A percentile compares a stretch with the other conserved stretches of the same genome.
Conservation (phyloP, 2,797 vertebrate species). For the Thunnus albacares region DNA sequence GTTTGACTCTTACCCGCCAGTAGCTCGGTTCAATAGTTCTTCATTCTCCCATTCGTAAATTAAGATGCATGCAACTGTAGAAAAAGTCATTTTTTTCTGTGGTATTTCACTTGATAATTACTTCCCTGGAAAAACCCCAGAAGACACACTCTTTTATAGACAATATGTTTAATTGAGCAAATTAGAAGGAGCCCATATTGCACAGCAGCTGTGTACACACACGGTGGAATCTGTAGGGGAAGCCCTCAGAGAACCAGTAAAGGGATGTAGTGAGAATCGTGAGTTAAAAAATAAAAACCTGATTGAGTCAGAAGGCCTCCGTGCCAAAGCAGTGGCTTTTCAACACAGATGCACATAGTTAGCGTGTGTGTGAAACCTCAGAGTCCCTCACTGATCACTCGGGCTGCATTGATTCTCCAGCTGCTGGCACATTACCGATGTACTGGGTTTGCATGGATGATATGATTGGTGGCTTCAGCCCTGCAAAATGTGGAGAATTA, state of each 20-base stretch:
- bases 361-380: constrained; percentile 70
- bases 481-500: constrained; percentile 52
- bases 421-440: constrained; percentile 51
- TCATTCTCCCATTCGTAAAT: constrained; percentile 57
- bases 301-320: constrained; percentile 70
- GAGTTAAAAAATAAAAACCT: constrained; percentile 40
- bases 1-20: constrained; percentile 52
- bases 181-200: constrained; percentile 83
- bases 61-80: constrained; percentile 70
- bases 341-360: constrained; percentile 77
- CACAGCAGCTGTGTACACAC: constrained; percentile 89
- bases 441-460: constrained; percentile 47
- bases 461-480: constrained; percentile 49
- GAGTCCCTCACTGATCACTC: constrained; percentile 61
- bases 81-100: constrained; percentile 75
- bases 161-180: constrained; percentile 88
- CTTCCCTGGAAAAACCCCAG: constrained; percentile 85
- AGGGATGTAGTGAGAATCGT: constrained; percentile 69
- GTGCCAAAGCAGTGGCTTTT: constrained; percentile 77
- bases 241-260: constrained; percentile 77
- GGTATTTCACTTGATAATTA: constrained; percentile 84
- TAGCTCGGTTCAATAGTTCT: constrained; percentile 55
- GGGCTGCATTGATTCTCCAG: constrained; percentile 60
- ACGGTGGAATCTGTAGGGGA: constrained; percentile 79
- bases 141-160: constrained; percentile 84